These are phyloP conservation scores for Hypomecis punctinalis DNA, from an alignment of 2,888 invertebrate genomes.

Conservation along the genomic window DNA sequence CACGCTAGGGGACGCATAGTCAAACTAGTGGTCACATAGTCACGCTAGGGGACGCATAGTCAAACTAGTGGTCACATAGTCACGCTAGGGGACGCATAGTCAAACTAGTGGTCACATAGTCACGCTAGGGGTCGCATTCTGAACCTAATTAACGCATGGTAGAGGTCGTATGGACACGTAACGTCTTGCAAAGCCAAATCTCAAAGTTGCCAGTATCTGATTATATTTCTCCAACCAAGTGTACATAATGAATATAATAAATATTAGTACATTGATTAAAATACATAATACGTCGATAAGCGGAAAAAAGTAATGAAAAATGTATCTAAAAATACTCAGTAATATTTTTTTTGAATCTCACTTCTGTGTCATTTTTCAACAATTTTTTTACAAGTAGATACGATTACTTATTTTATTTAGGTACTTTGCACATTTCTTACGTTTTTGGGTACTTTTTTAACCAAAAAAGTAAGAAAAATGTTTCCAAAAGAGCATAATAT, in stretches of 20 bases:
- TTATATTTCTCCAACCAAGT: conserved; percentile 30
- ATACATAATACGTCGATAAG: conserved; percentile 35
- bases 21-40: neutral
- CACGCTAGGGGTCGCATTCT: neutral
- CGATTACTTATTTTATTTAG: conserved; percentile 23
- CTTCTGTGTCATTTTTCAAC: conserved; percentile 68
- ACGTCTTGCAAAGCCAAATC: neutral
- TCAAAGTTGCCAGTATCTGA: too few relatives aligned
- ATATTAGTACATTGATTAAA: conserved; percentile 35
- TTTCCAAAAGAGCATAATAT: conserved; percentile 17
- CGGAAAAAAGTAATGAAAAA: conserved; percentile 57
- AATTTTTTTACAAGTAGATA: conserved; percentile 46
- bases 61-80: neutral
- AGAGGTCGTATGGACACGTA: neutral
- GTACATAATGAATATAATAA: conserved; percentile 18
- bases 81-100: neutral
- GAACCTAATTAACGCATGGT: neutral
- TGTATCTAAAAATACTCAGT: conserved; percentile 67
- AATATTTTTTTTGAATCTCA: conserved; percentile 59
- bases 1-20: neutral
- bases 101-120: neutral
- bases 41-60: neutral
- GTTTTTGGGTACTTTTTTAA: neutral
- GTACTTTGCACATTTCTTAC: conserved; percentile 10
- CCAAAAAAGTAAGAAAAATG: conserved; percentile 1